Evolutionary conservation across 2,888 invertebrate genomes (phyloP), one percentile per base, ranked within the genome.

Genomic region (Sarcophaga carnaria): DNA sequence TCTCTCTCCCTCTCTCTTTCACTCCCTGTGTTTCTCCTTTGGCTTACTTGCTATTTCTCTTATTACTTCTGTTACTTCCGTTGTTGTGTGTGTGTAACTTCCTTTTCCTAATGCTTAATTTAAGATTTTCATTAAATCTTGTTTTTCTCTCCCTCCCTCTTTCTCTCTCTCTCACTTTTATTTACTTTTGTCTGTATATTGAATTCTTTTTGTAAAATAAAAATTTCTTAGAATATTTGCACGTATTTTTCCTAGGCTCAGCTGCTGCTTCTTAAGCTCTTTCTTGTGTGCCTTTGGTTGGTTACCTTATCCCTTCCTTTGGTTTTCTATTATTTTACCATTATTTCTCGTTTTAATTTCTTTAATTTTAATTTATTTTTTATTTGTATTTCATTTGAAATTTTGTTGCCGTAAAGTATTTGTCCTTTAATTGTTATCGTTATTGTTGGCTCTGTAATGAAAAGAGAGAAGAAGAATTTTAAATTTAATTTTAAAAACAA

Each of bases 121-220:
- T 87, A 47, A 82, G 84, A 82, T 84, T 82, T 76, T 82, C 87
- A 81, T 84, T 79, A 84, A 87, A 81, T 54, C 27, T 71, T 71
- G 22, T 1, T 1, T 60, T 49, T 64, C 60, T 70, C 47, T 14
- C 67, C 47, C 10, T 4, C 71, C 2, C 14, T 54, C 54, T 54
- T 3, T 54, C 14, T 54, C 54, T 54, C 4, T 54, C 5, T 3
- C 14, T 54, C 54, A 8, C 14, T 49, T 0, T 11, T 14, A 14
- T 54, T 54, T 54, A 54, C 14, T 14, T 67, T 59, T 63, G 59
- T 66, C 62, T 60, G 4, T 80, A 70, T 54, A 37, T 71, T 75
- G 1, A 60, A 14, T 77, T 67, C 37, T n/a, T 75, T 66, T 20
- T 60, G 75, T 81, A 78, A 80, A 83, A 17, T 4, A 17, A 27